Evolutionary conservation across 2,113 vertebrate species (phyloP).

Genomic region (Rhinichthys klamathensis): DNA sequence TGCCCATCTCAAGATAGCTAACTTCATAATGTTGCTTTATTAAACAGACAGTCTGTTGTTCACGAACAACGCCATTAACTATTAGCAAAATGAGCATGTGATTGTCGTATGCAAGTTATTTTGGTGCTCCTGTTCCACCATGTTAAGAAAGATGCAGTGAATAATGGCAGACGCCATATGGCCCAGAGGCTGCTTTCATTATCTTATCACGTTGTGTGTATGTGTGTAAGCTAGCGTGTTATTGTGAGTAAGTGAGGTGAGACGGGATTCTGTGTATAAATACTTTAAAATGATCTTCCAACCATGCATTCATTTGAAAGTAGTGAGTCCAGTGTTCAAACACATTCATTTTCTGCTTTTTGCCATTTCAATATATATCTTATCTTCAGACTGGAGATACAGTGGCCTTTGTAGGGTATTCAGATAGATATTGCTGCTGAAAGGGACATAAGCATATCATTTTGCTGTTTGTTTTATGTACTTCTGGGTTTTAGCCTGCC

Average conservation of each 20-base stretch:
- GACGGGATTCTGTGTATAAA: not conserved
- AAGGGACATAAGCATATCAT: slow-evolving; percentile 42
- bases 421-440: slow-evolving; percentile 29
- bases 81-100: slow-evolving; percentile 50
- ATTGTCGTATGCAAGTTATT: slow-evolving; percentile 49
- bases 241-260: slow-evolving; percentile 14
- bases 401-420: slow-evolving; percentile 5
- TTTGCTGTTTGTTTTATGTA: slow-evolving; percentile 37
- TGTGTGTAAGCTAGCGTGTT: slow-evolving; percentile 30
- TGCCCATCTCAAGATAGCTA: slow-evolving; percentile 41
- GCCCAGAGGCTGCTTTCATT: slow-evolving; percentile 31
- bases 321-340: not conserved
- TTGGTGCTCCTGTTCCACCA: slow-evolving; percentile 31
- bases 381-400: slow-evolving; percentile 10
- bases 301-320: slow-evolving; percentile 28
- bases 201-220: slow-evolving; percentile 21
- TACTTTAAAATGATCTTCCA: not conserved
- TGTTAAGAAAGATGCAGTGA: slow-evolving; percentile 30
- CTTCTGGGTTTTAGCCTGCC: slow-evolving; percentile 39
- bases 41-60: slow-evolving; percentile 52
- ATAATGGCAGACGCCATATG: slow-evolving; percentile 47
- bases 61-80: slow-evolving; percentile 15
- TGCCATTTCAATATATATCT: not conserved
- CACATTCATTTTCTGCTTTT: not conserved
- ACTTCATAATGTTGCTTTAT: slow-evolving; percentile 51